Evolutionary conservation across 2,113 vertebrate species (phyloP).

Genomic region (Prinia subflava): DNA sequence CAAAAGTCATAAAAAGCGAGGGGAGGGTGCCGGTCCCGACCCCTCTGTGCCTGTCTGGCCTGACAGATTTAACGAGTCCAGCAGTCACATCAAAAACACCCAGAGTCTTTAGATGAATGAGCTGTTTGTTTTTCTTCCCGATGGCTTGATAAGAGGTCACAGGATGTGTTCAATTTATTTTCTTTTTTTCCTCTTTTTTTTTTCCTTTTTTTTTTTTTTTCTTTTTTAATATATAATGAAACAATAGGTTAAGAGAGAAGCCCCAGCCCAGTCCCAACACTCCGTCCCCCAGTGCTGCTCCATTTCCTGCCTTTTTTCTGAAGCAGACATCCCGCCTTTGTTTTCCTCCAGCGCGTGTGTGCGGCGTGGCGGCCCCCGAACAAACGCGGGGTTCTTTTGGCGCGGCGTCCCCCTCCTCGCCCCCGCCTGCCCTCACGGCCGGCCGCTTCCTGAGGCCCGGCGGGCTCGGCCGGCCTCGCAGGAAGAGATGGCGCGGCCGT

Average conservation of each 20-base stretch:
- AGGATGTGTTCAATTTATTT: slow-evolving; percentile 80
- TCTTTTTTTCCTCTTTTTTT: neutral
- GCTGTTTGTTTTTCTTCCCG: slow-evolving; percentile 59
- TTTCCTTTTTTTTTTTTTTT: slow-evolving; percentile 69
- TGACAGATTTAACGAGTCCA: neutral
- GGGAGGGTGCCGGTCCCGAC: neutral
- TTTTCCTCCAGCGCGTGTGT: slow-evolving; percentile 74
- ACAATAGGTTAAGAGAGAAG: slow-evolving; percentile 85
- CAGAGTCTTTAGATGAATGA: slow-evolving; percentile 2
- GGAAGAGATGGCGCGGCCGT: slow-evolving; percentile 69
- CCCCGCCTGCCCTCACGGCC: slow-evolving; percentile 57
- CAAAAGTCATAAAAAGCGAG: neutral
- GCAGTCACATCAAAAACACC: slow-evolving; percentile 44
- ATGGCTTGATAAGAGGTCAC: slow-evolving; percentile 81
- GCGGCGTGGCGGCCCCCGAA: slow-evolving; percentile 58
- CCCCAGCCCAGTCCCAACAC: slow-evolving; percentile 76
- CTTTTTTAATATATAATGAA: slow-evolving; percentile 54
- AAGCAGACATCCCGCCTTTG: slow-evolving; percentile 82
- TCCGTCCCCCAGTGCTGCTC: slow-evolving; percentile 57
- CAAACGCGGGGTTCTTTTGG: slow-evolving; percentile 61
- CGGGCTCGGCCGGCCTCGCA: slow-evolving; percentile 72
- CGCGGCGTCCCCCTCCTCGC: slow-evolving; percentile 68
- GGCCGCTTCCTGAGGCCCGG: slow-evolving; percentile 63
- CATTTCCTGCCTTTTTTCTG: slow-evolving; percentile 72
- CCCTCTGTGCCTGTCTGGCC: neutral